Percentiles rank a stretch among this genome's conserved stretches.
These are phyloP conservation scores for Gracilinanus agilis DNA, from an alignment of 2,113 vertebrate genomes.

Conservation along the genomic window DNA sequence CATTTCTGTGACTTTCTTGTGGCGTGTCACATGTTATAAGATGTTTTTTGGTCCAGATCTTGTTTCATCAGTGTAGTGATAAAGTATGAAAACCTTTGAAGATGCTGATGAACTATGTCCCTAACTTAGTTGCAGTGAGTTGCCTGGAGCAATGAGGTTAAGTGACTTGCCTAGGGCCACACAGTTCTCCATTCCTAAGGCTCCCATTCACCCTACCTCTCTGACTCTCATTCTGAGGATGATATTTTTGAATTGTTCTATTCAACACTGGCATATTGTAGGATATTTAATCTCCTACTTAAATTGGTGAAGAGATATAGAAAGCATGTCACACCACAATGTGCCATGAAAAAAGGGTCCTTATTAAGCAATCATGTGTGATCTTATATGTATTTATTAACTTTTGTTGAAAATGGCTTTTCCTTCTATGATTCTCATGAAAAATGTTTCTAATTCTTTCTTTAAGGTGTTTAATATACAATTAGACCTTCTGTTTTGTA, in stretches of 20 bases:
- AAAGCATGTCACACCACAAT: not conserved
- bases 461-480: not conserved
- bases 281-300: not conserved
- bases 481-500: not conserved
- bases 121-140: not conserved
- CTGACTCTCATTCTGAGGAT: not conserved
- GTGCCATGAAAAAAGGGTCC: not conserved
- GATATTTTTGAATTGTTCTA: not conserved
- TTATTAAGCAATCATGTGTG: not conserved
- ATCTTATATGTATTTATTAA: not conserved
- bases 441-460: not conserved
- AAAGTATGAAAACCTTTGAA: not conserved
- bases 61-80: not conserved
- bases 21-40: not conserved
- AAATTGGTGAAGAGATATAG: not conserved
- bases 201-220: not conserved
- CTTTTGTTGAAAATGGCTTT: not conserved
- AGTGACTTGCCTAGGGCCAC: not conserved
- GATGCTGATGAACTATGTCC: not conserved
- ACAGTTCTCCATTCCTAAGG: not conserved
- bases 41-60: constrained; percentile 1
- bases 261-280: not conserved
- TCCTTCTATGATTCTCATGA: not conserved
- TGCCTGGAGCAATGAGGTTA: not conserved
- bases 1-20: constrained; percentile 67